These are phyloP conservation scores for Julus scandinavius DNA, from an alignment of 2,888 invertebrate genomes.

Conservation along the genomic window DNA sequence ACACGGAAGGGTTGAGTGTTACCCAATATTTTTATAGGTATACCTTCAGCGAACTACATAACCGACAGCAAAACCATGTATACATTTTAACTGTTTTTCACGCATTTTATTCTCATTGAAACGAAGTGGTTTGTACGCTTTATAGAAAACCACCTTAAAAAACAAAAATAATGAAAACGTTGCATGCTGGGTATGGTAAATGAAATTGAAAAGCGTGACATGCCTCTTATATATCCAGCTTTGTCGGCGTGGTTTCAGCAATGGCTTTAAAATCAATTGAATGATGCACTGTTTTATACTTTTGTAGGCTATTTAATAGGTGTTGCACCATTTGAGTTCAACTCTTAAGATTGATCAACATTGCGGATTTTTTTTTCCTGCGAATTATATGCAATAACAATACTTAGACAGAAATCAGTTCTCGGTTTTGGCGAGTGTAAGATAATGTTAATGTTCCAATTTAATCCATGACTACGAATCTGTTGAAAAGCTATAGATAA, in stretches of 20 bases:
- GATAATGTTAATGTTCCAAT: too few relatives aligned
- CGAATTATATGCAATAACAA: background rate
- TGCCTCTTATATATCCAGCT: background rate
- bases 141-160: background rate
- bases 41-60: background rate
- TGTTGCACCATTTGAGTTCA: background rate
- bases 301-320: background rate
- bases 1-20: conserved; percentile 12
- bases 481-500: too few relatives aligned
- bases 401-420: background rate
- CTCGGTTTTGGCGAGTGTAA: background rate
- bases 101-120: conserved; percentile 5
- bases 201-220: conserved; percentile 17
- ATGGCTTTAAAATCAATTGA: background rate
- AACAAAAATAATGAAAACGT: background rate
- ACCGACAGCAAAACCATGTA: background rate
- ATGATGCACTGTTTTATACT: background rate
- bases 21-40: background rate
- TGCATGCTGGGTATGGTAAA: conserved; percentile 30
- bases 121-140: background rate
- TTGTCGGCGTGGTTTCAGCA: background rate
- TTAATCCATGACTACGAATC: too few relatives aligned
- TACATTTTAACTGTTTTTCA: conserved; percentile 1
- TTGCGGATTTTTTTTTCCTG: background rate
- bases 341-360: background rate